phyloP scores from a whole-genome alignment of 2,888 invertebrate species.

The Caenorhabditis uteleia region DNA sequence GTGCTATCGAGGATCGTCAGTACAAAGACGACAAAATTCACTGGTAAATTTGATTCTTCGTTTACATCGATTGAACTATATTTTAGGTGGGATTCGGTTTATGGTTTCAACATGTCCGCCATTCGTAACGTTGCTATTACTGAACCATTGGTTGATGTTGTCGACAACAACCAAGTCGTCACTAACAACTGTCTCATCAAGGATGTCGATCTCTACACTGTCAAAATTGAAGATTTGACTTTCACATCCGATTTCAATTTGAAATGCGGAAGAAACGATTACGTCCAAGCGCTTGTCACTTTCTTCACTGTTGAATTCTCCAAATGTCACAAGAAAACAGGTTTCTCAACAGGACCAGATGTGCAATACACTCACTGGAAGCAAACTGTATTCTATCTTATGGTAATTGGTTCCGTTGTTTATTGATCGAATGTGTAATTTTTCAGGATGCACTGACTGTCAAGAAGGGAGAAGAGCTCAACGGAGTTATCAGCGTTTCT shows the following conservation, averaged over 20 bases:
- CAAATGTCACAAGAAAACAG: conserved; percentile 96
- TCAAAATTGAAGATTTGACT: conserved; percentile 90
- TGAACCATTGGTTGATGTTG: conserved; percentile 97
- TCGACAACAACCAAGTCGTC: conserved; percentile 97
- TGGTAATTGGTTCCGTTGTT: conserved; percentile 70
- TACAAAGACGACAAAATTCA: conserved; percentile 99
- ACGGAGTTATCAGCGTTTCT: conserved; percentile 88
- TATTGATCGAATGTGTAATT: no score
- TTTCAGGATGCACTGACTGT: conserved; percentile 86
- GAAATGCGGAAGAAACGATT: conserved; percentile 71
- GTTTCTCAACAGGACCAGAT: conserved; percentile 95
- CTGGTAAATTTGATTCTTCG: conserved; percentile 74
- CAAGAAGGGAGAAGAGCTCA: conserved; percentile 84
- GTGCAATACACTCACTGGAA: conserved; percentile 99
- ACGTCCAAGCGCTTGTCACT: conserved; percentile 81
- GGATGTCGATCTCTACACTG: conserved; percentile 90
- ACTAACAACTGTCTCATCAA: conserved; percentile 92
- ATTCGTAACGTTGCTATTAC: conserved; percentile 96
- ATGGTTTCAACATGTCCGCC: conserved; percentile 99
- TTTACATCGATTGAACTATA: conserved; percentile 4
- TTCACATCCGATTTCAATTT: conserved; percentile 81
- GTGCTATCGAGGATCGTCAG: conserved; percentile 85
- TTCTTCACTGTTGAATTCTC: conserved; percentile 99
- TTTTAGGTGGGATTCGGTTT: conserved; percentile 94
- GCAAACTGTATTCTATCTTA: conserved; percentile 96